These are phyloP conservation scores for Capromys pilorides DNA, from an alignment of 2,797 vertebrate genomes.

Conservation along the genomic window DNA sequence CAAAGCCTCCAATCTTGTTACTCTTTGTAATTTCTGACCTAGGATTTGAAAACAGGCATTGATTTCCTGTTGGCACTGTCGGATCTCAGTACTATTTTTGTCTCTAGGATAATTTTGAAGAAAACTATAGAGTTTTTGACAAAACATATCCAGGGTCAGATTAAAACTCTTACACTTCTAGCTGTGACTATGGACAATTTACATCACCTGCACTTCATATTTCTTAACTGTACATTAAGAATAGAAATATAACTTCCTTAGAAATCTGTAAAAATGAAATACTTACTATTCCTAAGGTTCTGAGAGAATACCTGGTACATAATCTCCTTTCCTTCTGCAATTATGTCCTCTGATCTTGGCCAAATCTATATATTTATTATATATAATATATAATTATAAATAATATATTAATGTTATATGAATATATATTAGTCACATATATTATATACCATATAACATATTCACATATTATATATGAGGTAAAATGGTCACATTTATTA, in stretches of 20 bases:
- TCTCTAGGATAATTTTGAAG: neutral
- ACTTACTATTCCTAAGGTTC: neutral
- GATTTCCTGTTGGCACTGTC: neutral
- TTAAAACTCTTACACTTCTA: too few relatives aligned
- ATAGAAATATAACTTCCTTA: neutral
- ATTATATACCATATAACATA: too few relatives aligned
- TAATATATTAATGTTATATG: too few relatives aligned
- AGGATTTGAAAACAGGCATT: neutral
- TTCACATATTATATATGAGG: too few relatives aligned
- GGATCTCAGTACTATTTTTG: neutral
- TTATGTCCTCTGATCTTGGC: neutral
- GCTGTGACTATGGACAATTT: neutral
- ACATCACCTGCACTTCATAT: neutral
- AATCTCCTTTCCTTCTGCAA: neutral
- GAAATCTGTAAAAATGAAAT: neutral
- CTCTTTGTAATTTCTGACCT: neutral
- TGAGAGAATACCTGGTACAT: neutral
- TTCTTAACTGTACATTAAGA: neutral
- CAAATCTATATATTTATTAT: neutral
- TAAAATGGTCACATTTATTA: too few relatives aligned
- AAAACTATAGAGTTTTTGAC: neutral
- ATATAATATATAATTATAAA: too few relatives aligned
- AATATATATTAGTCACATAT: too few relatives aligned
- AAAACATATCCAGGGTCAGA: neutral
- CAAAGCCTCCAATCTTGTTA: neutral